Evolutionary conservation across 2,113 vertebrate species (phyloP).

Genomic region (Gallinago jamesoni): DNA sequence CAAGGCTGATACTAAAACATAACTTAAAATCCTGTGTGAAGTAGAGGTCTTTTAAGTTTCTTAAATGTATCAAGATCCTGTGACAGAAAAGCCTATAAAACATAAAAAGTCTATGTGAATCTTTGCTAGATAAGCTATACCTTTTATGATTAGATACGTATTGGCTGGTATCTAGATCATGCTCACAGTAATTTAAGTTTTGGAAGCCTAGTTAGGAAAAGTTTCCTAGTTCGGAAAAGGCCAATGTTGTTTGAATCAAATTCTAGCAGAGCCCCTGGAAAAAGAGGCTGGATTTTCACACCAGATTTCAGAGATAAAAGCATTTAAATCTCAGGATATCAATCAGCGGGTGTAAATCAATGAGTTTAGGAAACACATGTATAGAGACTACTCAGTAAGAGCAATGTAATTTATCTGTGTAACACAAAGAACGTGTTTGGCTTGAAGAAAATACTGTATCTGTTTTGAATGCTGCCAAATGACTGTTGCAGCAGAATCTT

Average conservation of each 20-base stretch:
- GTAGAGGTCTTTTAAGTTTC: neutral
- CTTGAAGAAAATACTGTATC: neutral
- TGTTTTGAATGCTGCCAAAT: accelerated
- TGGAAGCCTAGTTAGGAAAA: neutral
- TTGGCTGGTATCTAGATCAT: neutral
- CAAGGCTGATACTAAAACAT: neutral
- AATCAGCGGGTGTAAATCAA: neutral
- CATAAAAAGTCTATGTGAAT: neutral
- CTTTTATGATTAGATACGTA: neutral
- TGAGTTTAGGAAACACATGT: neutral
- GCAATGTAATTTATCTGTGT: neutral
- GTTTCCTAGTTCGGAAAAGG: neutral
- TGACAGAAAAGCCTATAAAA: neutral
- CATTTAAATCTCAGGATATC: neutral
- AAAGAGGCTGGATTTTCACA: slow-evolving; percentile 14
- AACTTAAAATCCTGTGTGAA: neutral
- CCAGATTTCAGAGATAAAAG: neutral
- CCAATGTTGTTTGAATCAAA: neutral
- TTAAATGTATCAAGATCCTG: neutral
- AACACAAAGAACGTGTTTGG: neutral
- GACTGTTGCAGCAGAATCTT: neutral
- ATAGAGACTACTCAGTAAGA: neutral
- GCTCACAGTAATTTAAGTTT: neutral
- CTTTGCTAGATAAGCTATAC: neutral
- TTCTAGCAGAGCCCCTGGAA: neutral